Base-by-base conservation (phyloP, 2,797 vertebrate species). In the Phataginus tetradactyla region DNA sequence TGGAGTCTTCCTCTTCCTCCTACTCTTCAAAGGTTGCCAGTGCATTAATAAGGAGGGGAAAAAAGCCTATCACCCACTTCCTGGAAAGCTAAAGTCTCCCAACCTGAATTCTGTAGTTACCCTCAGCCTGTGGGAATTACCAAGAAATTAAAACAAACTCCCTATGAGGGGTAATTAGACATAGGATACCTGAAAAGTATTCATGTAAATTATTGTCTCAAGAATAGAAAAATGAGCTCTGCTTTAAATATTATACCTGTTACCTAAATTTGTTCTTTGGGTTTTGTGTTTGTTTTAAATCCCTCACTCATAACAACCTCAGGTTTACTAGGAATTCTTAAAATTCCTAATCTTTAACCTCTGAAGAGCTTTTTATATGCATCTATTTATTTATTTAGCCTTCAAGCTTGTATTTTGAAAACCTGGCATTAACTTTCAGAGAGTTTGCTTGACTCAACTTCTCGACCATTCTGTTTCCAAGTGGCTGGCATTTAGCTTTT, bases 331-430 rank as follows among this genome's bases (percentile, higher is more conserved):
- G 29, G 20, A 77, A 71, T 86, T 83, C 61, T 96, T 96, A 89
- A 94, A 78, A 27, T 86, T 91, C 79, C 29, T 94, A 61, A 94
- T 90, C 53, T 89, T 55, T 95, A 89, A 86, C 84, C 86, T 79
- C 89, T n/a, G 64, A 89, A 89, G 49, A 88, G 15, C 4, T 23
- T 90, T 91, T 69, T 53, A 21, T 49, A 85, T 91, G 57, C 17
- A 63, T 79, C 66, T 89, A 45, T 88, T 66, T 61, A 69, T 64
- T 32, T 79, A 72, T 61, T 86, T 91, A 86, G 51, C 57, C 71
- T 55, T 68, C 21, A 39, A 34, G 51, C 32, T 79, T 91, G 49
- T 88, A 57, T 83, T 95, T 95, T 91, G 84, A 96, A 95, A 95
- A 87, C 34, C 37, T 72, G 59, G 42, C 37, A 69, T 57, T 91